A percentile compares a stretch with the other conserved stretches of the same genome.
These are phyloP conservation scores for Amblyornis subalaris DNA, from an alignment of 2,113 vertebrate species.

Conservation along the genomic window DNA sequence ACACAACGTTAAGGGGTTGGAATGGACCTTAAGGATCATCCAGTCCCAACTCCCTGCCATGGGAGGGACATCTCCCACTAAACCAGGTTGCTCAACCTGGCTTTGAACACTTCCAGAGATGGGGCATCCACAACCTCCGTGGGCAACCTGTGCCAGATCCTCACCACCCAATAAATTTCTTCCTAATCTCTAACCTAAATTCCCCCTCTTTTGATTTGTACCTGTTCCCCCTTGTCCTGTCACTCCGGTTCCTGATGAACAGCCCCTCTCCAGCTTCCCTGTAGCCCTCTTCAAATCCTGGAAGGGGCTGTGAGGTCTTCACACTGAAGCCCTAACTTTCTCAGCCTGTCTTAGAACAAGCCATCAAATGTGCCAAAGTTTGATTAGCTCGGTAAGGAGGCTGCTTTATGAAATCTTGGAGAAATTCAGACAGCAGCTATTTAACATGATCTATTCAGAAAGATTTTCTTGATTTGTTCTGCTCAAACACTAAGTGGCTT, in stretches of 20 bases:
- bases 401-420: neutral
- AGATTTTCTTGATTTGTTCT: neutral
- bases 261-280: neutral
- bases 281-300: neutral
- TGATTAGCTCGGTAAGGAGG: neutral
- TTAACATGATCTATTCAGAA: neutral
- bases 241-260: neutral
- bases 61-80: neutral
- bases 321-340: neutral
- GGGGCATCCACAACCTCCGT: neutral
- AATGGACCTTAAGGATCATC: neutral
- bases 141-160: neutral
- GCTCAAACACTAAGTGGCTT: neutral
- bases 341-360: neutral
- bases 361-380: no score
- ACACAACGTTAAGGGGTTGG: neutral
- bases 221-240: neutral
- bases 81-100: neutral
- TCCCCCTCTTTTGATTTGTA: neutral
- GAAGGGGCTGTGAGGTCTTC: neutral
- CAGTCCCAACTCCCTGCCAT: neutral
- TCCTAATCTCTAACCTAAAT: neutral
- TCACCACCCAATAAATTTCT: neutral
- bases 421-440: neutral
- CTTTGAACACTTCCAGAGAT: neutral